phyloP scores from a whole-genome alignment of 1,140 invertebrate species.

The Lordiphosa mommai region DNA sequence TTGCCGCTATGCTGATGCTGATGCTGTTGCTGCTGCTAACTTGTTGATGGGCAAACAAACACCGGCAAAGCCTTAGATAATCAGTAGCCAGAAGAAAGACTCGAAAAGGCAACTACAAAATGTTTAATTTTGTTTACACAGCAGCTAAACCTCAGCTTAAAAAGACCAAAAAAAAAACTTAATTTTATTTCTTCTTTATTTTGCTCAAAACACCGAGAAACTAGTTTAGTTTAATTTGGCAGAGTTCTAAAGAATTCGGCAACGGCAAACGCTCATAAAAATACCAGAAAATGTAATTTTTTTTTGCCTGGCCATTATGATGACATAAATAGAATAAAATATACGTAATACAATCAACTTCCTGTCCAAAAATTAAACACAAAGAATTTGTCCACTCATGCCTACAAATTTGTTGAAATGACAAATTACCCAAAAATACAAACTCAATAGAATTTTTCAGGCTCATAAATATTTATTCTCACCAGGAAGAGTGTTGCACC shows the following conservation, averaged over 20 bases:
- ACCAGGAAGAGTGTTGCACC: slow-evolving; percentile 38
- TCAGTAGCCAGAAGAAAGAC: no score
- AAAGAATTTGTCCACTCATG: slow-evolving; percentile 53
- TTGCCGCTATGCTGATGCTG: slow-evolving; percentile 1
- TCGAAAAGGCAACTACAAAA: slow-evolving; percentile 9
- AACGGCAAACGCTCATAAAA: slow-evolving; percentile 47
- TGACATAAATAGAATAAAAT: slow-evolving; percentile 36
- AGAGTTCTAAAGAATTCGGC: slow-evolving; percentile 39
- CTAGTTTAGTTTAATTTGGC: slow-evolving; percentile 58
- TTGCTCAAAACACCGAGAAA: slow-evolving; percentile 38
- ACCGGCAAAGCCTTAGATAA: slow-evolving; percentile 4
- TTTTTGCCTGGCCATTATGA: slow-evolving; percentile 7
- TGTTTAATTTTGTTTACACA: slow-evolving; percentile 8
- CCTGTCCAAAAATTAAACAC: slow-evolving; percentile 29
- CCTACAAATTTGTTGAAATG: slow-evolving; percentile 47
- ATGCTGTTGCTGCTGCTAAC: slow-evolving; percentile 12
- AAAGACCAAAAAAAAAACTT: slow-evolving; percentile 12
- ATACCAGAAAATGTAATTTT: slow-evolving; percentile 35
- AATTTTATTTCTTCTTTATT: slow-evolving; percentile 23
- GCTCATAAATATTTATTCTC: slow-evolving; percentile 31
- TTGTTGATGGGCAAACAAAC: slow-evolving; percentile 45
- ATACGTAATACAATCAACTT: slow-evolving; percentile 44
- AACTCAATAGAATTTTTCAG: slow-evolving; percentile 8
- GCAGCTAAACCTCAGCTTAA: neutral
- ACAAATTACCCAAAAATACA: slow-evolving; percentile 42